Base-by-base conservation (phyloP, 35 echinoderm and acorn worm genomes). In the Acanthaster planci region DNA sequence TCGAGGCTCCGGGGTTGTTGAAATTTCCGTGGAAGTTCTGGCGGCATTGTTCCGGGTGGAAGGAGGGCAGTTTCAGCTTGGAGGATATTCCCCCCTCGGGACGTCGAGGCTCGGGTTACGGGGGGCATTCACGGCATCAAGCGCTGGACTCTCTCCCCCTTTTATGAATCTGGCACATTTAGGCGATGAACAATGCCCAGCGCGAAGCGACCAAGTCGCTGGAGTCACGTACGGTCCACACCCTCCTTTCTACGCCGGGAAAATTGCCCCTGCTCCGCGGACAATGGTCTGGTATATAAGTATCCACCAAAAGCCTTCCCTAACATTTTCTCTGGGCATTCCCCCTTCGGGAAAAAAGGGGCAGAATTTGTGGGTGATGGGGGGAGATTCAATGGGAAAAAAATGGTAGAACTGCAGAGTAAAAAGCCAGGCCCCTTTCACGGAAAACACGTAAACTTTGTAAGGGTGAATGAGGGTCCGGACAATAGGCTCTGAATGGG, bases 191-290 rank as follows among this genome's bases (percentile, higher is more conserved):
- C 64, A 72, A 72, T 72, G 64, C 64, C 64, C 3, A 34, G 64
- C 23, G 21, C 64, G 19, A 14, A 27, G 34, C 64, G 26, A 16
- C 30, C 64, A 72, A 31, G 26, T 34, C 64, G 64, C 21, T 21
- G 34, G 23, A 26, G 64, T 72, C 64, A 72, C 64, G 64, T 72
- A 72, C 64, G 10, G 64, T 72, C 64, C 64, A 34, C 64, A 72
- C 64, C 64, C 60, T 26, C 64, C 30, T 72, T 72, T 72, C 64
- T 72, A 26, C 64, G 23, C 64, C 26, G 23, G 30, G 64, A 72
- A 72, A 72, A 31, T 72, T n/a, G 26, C 64, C 60, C 64, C 8
- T 26, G 30, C 64, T 72, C 26, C 64, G 26, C 26, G 18, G 34
- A 72, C 64, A 72, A 72, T 72, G 34, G 64, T 31, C 64, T 72